Conservation (phyloP, 2,113 vertebrate species). For the Camelus dromedarius region DNA sequence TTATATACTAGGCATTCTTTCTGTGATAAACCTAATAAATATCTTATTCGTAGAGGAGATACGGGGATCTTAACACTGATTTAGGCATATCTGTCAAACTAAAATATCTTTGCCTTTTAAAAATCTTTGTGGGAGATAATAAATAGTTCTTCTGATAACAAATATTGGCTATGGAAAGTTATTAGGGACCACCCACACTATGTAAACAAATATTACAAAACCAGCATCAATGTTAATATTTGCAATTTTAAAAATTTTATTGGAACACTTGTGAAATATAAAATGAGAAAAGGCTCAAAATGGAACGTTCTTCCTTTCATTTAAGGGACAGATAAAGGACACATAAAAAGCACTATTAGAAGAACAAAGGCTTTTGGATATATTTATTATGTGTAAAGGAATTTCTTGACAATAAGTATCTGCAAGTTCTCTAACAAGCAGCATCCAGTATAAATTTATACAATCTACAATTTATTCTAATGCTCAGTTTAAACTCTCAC, state of each 20-base stretch:
- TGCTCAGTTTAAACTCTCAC: not conserved
- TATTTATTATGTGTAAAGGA: slow-evolving; percentile 45
- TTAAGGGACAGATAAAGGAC: not conserved
- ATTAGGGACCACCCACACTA: not conserved
- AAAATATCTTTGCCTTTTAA: not conserved
- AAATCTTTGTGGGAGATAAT: not conserved
- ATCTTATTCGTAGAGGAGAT: not conserved
- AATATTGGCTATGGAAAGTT: not conserved
- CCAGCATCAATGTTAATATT: slow-evolving; percentile 12
- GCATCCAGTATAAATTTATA: not conserved
- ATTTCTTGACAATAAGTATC: slow-evolving; percentile 6
- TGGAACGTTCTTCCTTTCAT: slow-evolving; percentile 8
- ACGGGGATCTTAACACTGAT: not conserved
- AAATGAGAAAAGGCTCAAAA: slow-evolving; percentile 42
- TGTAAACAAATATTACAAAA: slow-evolving; percentile 56
- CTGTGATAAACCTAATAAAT: not conserved
- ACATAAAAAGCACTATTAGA: not conserved
- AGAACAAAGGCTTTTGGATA: not conserved
- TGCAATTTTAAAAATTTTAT: slow-evolving; percentile 16
- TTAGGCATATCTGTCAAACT: not conserved
- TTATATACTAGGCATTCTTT: not conserved
- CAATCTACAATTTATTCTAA: not conserved
- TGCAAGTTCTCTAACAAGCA: not conserved
- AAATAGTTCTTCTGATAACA: slow-evolving; percentile 42
- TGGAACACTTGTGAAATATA: slow-evolving; percentile 14